Percentiles rank a stretch among this genome's conserved stretches.
Conservation (phyloP, 2,888 invertebrate species). For the Sicus ferrugineus region DNA sequence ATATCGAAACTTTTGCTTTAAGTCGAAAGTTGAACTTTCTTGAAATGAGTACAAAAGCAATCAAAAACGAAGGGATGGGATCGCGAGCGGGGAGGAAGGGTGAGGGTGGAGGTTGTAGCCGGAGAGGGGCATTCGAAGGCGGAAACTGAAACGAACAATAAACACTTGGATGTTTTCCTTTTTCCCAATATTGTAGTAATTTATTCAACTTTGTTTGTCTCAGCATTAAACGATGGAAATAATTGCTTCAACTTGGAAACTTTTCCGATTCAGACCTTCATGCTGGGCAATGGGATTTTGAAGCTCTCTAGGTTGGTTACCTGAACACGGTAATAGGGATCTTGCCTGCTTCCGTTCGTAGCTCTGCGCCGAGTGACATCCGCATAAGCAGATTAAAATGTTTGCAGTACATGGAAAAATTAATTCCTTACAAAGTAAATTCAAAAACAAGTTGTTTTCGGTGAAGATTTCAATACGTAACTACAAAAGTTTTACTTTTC, state of each 20-base stretch:
- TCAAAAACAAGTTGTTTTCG: neutral
- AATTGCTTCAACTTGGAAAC: slow-evolving; percentile 35
- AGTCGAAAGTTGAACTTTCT: slow-evolving; percentile 32
- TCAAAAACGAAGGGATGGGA: slow-evolving; percentile 7
- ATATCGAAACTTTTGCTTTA: slow-evolving; percentile 34
- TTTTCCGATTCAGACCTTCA: slow-evolving; percentile 19
- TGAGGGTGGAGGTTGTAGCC: neutral
- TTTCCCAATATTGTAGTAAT: slow-evolving; percentile 27
- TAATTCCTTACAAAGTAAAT: slow-evolving; percentile 10
- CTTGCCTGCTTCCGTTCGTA: slow-evolving; percentile 15
- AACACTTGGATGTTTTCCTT: slow-evolving; percentile 24
- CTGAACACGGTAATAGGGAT: slow-evolving; percentile 16
- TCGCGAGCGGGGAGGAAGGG: neutral
- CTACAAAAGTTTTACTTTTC: neutral
- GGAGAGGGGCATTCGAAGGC: neutral
- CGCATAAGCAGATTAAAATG: slow-evolving; percentile 27
- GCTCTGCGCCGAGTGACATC: slow-evolving; percentile 13
- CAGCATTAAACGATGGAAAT: slow-evolving; percentile 32
- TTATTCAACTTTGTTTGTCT: slow-evolving; percentile 28
- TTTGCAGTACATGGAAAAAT: slow-evolving; percentile 6
- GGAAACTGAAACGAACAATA: slow-evolving; percentile 22
- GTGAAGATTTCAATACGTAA: neutral
- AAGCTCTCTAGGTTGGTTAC: neutral
- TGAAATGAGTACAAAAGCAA: slow-evolving; percentile 26
- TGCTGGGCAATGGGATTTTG: slow-evolving; percentile 6